Percentiles rank a stretch among this genome's conserved stretches.
phyloP scores from a whole-genome alignment of 23 tunicate genomes.

The Trididemnum nubilum region DNA sequence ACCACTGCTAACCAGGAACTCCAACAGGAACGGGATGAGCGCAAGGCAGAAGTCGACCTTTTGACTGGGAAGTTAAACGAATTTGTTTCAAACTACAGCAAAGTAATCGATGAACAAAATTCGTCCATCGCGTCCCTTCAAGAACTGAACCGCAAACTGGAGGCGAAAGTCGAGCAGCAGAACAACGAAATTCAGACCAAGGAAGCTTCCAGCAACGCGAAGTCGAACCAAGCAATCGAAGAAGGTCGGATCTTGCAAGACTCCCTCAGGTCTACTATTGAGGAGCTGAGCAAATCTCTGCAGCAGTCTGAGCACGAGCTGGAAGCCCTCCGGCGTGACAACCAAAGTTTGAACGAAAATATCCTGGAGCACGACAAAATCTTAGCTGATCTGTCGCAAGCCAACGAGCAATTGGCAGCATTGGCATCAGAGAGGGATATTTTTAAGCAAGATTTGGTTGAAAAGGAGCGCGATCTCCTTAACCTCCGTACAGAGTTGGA shows the following conservation, averaged over 20 bases:
- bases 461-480: too few species aligned
- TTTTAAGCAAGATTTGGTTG: too few species aligned
- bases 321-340: background rate
- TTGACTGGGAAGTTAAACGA: background rate
- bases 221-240: background rate
- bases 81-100: background rate
- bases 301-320: background rate
- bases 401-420: too few species aligned
- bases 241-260: conserved; percentile 29
- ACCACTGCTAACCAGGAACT: background rate
- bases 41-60: background rate
- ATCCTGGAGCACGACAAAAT: too few species aligned
- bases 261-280: conserved; percentile 21
- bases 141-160: background rate
- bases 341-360: too few species aligned
- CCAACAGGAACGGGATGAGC: background rate
- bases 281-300: background rate
- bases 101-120: background rate
- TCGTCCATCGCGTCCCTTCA: background rate
- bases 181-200: background rate
- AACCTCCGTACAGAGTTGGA: too few species aligned
- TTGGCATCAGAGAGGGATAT: too few species aligned
- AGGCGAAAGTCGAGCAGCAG: background rate
- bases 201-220: background rate
- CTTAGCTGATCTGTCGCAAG: too few species aligned